phyloP scores from a whole-genome alignment of 2,888 invertebrate genomes.

The Caenorhabditis sp. region DNA sequence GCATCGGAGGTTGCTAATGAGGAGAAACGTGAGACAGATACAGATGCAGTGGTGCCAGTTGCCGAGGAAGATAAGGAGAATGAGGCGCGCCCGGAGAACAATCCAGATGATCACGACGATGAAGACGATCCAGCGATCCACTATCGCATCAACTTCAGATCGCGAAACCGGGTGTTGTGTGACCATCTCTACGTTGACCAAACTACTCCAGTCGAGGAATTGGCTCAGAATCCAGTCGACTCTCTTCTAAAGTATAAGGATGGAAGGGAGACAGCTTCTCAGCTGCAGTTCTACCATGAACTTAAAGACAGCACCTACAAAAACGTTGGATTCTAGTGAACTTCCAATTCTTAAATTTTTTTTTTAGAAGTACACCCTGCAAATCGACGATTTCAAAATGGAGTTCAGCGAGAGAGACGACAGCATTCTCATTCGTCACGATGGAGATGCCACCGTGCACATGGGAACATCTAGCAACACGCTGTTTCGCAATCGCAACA shows the following conservation, averaged over 20 bases:
- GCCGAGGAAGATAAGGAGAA: neutral
- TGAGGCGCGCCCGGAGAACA: neutral
- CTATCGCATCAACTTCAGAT: slow-evolving; percentile 33
- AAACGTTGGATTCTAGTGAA: slow-evolving; percentile 14
- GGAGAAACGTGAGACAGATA: neutral
- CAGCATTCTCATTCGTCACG: slow-evolving; percentile 19
- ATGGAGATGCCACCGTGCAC: slow-evolving; percentile 20
- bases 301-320: slow-evolving; percentile 35
- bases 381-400: slow-evolving; percentile 20
- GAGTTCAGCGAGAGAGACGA: slow-evolving; percentile 41
- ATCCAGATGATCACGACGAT: no score
- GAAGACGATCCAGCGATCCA: no score
- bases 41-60: no score
- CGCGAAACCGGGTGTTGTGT: slow-evolving; percentile 17
- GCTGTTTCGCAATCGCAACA: slow-evolving; percentile 26
- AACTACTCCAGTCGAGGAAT: neutral
- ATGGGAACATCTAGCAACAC: slow-evolving; percentile 21
- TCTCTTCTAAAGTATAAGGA: neutral
- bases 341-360: neutral
- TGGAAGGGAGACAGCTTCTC: slow-evolving; percentile 1
- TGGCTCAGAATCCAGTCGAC: neutral
- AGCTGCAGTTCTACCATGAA: slow-evolving; percentile 34
- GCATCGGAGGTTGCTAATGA: neutral
- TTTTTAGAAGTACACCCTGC: slow-evolving; percentile 35
- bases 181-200: slow-evolving; percentile 5